Conservation (phyloP, 2,888 invertebrate species). For the Stramonita haemastoma region DNA sequence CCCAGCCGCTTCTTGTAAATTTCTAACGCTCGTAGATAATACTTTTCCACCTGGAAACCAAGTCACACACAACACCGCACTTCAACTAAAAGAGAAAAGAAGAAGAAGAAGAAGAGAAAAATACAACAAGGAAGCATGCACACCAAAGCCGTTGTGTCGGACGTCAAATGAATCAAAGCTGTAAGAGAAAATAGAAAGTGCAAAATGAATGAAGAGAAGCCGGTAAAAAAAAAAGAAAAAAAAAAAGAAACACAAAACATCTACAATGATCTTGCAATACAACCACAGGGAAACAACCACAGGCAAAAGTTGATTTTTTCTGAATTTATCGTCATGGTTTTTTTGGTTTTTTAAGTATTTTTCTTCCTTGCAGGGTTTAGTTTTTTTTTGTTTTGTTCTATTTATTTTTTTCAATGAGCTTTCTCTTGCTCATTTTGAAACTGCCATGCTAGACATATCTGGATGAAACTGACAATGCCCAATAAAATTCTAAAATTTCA, state of each 20-base stretch:
- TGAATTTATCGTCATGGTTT: too few species aligned
- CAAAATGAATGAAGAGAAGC: constrained; percentile 7
- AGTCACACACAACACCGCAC: constrained; percentile 28
- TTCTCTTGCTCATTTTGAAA: too few species aligned
- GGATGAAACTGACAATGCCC: too few species aligned
- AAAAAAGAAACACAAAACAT: neutral
- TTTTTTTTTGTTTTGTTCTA: too few species aligned
- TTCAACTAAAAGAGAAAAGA: constrained; percentile 45
- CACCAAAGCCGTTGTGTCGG: neutral
- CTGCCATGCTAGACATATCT: too few species aligned
- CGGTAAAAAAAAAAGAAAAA: neutral
- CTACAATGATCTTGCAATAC: too few species aligned
- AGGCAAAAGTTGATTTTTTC: too few species aligned
- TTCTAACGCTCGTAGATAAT: constrained; percentile 98
- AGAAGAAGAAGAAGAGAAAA: constrained; percentile 46
- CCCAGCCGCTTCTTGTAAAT: constrained; percentile 98
- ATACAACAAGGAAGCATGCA: constrained; percentile 43
- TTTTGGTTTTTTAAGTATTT: too few species aligned
- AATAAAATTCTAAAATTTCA: too few species aligned
- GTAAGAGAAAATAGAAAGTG: constrained; percentile 21
- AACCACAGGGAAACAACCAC: too few species aligned
- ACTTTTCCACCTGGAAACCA: constrained; percentile 79
- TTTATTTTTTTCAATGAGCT: too few species aligned
- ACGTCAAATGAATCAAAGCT: constrained; percentile 35
- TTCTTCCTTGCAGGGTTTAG: too few species aligned